A percentile compares a stretch with the other conserved stretches of the same genome.
Evolutionary conservation across 2,888 invertebrate genomes (phyloP).

Genomic region (Pimpla rufipes): DNA sequence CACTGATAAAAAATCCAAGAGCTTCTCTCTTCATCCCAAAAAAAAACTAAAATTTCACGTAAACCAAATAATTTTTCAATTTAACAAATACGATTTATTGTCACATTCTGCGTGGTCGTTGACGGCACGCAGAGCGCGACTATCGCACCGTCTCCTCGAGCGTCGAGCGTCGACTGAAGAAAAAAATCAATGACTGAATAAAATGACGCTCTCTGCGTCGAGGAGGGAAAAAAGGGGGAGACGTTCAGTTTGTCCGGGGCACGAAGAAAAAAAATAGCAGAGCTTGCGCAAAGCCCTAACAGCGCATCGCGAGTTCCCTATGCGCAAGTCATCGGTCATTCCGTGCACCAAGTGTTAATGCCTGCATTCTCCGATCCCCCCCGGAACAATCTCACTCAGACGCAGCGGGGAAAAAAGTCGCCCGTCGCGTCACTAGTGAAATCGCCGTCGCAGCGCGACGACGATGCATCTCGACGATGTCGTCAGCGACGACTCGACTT

Average conservation of each 20-base stretch:
- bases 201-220: not conserved
- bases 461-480: slow-evolving; percentile 11
- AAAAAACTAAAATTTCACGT: no score
- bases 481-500: no score
- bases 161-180: no score
- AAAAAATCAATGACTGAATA: not conserved
- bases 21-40: no score
- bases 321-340: not conserved
- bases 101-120: not conserved
- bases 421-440: not conserved
- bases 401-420: no score
- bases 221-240: no score
- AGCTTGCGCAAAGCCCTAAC: not conserved
- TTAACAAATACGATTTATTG: no score
- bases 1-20: no score
- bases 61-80: no score
- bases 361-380: no score
- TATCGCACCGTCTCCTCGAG: no score
- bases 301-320: not conserved
- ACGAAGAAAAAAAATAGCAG: not conserved
- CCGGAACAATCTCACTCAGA: not conserved
- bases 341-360: not conserved
- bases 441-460: not conserved
- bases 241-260: no score
- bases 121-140: not conserved